Evolutionary conservation across 2,888 invertebrate species (phyloP).

Genomic region (Pachycephus smyrnensis): DNA sequence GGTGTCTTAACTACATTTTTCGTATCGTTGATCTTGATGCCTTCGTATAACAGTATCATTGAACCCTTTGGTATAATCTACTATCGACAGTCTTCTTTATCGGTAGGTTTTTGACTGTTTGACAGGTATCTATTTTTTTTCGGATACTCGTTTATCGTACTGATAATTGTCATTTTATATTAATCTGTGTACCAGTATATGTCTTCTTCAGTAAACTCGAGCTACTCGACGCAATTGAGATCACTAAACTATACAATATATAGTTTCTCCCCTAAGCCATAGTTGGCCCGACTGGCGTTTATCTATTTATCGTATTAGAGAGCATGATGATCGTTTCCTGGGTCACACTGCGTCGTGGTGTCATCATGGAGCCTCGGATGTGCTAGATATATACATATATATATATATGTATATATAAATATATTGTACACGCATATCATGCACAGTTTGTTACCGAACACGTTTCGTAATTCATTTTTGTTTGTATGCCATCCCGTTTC

Average conservation of each 20-base stretch:
- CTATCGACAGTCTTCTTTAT: neutral
- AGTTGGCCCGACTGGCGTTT: neutral
- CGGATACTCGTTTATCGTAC: neutral
- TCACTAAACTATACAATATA: constrained; percentile 4
- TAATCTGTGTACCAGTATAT: neutral
- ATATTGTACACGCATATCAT: neutral
- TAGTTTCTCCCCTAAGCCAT: constrained; percentile 2
- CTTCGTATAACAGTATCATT: neutral
- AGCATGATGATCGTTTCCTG: constrained; percentile 42
- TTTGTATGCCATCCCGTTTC: neutral
- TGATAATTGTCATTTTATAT: neutral
- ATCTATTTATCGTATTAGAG: constrained; percentile 40
- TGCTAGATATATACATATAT: neutral
- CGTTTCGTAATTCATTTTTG: neutral
- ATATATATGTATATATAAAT: neutral
- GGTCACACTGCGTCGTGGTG: constrained; percentile 26
- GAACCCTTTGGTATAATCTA: neutral
- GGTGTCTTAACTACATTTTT: neutral
- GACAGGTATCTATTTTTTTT: neutral
- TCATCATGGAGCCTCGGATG: neutral
- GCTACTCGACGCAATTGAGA: constrained; percentile 1
- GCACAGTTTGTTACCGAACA: neutral
- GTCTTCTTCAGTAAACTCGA: neutral
- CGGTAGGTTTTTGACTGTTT: neutral
- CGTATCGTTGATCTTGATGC: neutral